Evolutionary conservation across 2,888 invertebrate species (phyloP).

Genomic region (Cactoblastis cactorum): DNA sequence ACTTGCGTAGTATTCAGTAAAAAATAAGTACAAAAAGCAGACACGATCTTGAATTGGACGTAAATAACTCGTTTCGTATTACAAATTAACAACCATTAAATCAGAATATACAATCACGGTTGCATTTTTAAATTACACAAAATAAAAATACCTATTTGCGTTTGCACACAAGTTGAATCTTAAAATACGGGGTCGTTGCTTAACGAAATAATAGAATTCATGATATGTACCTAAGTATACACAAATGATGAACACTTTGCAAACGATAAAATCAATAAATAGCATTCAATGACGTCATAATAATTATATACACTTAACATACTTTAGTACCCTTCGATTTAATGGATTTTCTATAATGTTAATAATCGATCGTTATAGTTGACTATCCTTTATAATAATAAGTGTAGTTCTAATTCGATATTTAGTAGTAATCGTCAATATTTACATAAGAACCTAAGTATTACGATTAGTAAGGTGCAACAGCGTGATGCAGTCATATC

Average conservation of each 20-base stretch:
- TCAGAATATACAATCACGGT: constrained; percentile 10
- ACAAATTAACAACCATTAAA: constrained; percentile 6
- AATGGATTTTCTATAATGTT: constrained; percentile 68
- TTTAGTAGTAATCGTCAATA: constrained; percentile 58
- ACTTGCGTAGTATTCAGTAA: neutral
- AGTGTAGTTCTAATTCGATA: constrained; percentile 53
- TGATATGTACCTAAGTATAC: constrained; percentile 78
- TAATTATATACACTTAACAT: constrained; percentile 72
- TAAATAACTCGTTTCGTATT: neutral
- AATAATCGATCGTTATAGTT: constrained; percentile 65
- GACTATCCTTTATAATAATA: constrained; percentile 58
- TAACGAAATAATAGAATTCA: constrained; percentile 63
- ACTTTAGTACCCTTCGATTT: constrained; percentile 77
- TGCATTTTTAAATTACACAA: constrained; percentile 1
- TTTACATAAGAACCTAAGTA: constrained; percentile 69
- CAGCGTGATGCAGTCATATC: constrained; percentile 24
- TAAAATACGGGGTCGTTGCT: constrained; percentile 44
- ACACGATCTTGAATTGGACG: neutral
- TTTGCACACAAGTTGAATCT: constrained; percentile 19
- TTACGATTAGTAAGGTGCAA: constrained; percentile 37
- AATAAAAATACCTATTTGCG: neutral
- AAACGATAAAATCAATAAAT: constrained; percentile 74
- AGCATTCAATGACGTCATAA: constrained; percentile 65
- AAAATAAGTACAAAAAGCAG: neutral
- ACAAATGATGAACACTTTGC: constrained; percentile 68